phyloP scores from a whole-genome alignment of 2,797 vertebrate species.

The Sebastes vulpes region DNA sequence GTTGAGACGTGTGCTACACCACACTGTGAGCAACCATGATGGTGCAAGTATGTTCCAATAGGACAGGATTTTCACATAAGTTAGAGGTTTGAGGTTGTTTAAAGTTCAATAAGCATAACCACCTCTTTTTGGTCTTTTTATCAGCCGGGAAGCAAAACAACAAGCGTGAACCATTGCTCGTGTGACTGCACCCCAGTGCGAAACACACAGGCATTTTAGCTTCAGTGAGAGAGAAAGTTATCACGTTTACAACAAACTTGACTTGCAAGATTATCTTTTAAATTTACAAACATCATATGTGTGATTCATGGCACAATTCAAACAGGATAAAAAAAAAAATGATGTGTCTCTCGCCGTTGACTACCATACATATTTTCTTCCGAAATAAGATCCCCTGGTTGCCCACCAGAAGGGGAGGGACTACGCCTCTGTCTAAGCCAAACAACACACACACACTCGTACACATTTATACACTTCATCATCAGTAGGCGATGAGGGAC shows the following conservation, averaged over 20 bases:
- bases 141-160: not conserved
- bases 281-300: not conserved
- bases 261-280: not conserved
- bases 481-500: slow-evolving; percentile 27
- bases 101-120: not conserved
- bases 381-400: not conserved
- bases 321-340: not conserved
- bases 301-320: not conserved
- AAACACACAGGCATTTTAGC: too few species aligned
- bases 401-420: not conserved
- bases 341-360: not conserved
- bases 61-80: not conserved
- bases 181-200: not conserved
- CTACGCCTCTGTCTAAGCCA: not conserved
- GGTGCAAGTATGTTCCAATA: not conserved
- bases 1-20: not conserved
- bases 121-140: not conserved
- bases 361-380: not conserved
- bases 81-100: not conserved
- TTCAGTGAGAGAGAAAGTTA: too few species aligned
- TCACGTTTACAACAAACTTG: not conserved
- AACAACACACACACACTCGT: not conserved
- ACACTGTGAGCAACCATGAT: not conserved
- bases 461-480: slow-evolving; percentile 14
- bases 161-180: not conserved